These are phyloP conservation scores for Muscicapa striata DNA, from an alignment of 2,797 vertebrate genomes.

Conservation along the genomic window DNA sequence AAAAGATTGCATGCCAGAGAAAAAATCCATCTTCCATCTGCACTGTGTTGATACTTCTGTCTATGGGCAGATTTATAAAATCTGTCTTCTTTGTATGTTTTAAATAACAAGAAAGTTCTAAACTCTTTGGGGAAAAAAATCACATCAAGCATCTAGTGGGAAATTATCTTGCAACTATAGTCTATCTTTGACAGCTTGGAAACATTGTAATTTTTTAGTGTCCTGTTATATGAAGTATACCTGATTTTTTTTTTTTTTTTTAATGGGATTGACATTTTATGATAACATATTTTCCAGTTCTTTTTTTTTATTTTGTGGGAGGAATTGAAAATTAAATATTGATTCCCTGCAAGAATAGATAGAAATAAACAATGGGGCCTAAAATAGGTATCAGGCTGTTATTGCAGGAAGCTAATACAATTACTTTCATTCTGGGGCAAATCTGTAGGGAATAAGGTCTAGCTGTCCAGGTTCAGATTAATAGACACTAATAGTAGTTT, in stretches of 20 bases:
- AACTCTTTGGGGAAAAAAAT: not conserved
- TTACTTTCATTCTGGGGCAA: not conserved
- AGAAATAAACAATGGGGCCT: not conserved
- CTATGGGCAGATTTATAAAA: not conserved
- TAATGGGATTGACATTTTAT: not conserved
- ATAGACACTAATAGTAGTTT: not conserved
- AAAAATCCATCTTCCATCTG: not conserved
- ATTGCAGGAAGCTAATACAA: not conserved
- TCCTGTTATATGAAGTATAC: not conserved
- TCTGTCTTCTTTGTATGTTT: not conserved
- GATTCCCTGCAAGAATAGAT: not conserved
- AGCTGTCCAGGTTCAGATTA: not conserved
- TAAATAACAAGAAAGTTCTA: not conserved
- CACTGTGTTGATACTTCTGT: not conserved
- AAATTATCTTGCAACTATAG: not conserved
- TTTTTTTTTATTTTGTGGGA: not conserved
- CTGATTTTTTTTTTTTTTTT: not conserved
- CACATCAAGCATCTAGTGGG: not conserved
- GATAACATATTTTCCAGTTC: not conserved
- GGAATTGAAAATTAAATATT: constrained; percentile 36
- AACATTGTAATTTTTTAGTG: not conserved
- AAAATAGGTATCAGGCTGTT: not conserved
- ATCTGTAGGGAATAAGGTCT: not conserved
- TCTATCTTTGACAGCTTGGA: not conserved
- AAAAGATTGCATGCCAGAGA: not conserved